phyloP scores from a whole-genome alignment of 2,888 invertebrate genomes.

The Lobophora halterata region DNA sequence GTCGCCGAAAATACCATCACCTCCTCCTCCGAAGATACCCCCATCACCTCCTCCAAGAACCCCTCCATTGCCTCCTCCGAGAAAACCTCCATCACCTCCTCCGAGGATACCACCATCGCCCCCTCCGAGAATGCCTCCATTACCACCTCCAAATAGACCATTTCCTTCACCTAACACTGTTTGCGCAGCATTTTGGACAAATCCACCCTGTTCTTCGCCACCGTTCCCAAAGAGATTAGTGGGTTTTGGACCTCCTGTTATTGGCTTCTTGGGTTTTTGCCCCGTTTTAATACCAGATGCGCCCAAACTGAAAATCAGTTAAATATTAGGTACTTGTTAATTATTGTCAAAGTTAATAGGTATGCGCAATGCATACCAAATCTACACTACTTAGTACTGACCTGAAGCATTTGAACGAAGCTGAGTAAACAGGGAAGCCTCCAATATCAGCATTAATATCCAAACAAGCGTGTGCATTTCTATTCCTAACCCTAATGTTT shows the following conservation, averaged over 20 bases:
- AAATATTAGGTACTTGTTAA: background rate
- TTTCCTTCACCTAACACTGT: slow-evolving; percentile 39
- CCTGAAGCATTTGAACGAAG: slow-evolving; percentile 78
- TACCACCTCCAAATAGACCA: slow-evolving; percentile 34
- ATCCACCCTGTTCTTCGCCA: slow-evolving; percentile 49
- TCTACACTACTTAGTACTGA: slow-evolving; percentile 34
- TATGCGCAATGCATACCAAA: too few relatives aligned
- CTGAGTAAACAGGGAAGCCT: slow-evolving; percentile 79
- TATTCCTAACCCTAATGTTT: slow-evolving; percentile 88
- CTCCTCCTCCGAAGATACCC: slow-evolving; percentile 27
- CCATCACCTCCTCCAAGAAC: slow-evolving; percentile 27
- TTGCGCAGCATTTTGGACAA: slow-evolving; percentile 51
- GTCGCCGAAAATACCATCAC: slow-evolving; percentile 24
- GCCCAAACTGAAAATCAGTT: slow-evolving; percentile 55
- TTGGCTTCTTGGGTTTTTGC: slow-evolving; percentile 63
- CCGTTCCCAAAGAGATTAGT: slow-evolving; percentile 62
- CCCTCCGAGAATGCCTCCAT: slow-evolving; percentile 27
- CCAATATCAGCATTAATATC: slow-evolving; percentile 85
- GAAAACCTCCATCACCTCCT: slow-evolving; percentile 20
- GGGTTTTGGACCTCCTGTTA: slow-evolving; percentile 64
- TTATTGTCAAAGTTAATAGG: too few relatives aligned
- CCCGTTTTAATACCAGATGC: slow-evolving; percentile 69
- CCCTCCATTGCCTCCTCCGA: slow-evolving; percentile 23
- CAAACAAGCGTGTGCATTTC: slow-evolving; percentile 89
- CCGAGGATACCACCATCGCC: slow-evolving; percentile 34